Evolutionary conservation across 2,888 invertebrate species (phyloP).

Genomic region (Hetaerina titia): DNA sequence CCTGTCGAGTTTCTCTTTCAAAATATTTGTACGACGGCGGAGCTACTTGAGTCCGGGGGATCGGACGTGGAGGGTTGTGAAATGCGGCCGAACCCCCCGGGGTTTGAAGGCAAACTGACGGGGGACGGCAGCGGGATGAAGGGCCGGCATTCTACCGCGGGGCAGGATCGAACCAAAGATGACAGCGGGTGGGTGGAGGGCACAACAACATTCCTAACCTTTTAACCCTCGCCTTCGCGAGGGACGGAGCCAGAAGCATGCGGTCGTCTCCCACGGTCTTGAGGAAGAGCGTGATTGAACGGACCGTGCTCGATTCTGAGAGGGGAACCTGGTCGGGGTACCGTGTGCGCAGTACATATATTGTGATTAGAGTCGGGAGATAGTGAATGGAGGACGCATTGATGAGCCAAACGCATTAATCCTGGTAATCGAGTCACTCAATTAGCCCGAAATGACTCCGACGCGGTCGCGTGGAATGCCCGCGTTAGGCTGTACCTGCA

Average conservation of each 20-base stretch:
- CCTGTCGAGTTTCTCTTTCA: neutral
- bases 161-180: conserved; percentile 9
- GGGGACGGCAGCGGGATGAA: neutral
- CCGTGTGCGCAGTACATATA: neutral
- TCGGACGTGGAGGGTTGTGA: neutral
- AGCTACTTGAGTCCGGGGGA: neutral
- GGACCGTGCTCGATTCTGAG: neutral
- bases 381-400: neutral
- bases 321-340: neutral
- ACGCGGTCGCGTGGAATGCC: neutral
- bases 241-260: neutral
- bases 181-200: neutral
- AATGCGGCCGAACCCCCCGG: neutral
- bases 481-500: neutral
- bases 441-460: neutral
- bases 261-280: neutral
- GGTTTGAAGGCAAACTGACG: neutral
- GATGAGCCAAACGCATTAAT: neutral
- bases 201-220: neutral
- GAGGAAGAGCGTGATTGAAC: neutral
- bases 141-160: neutral
- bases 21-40: neutral
- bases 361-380: neutral
- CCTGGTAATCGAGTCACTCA: neutral
- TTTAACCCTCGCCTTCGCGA: neutral